Evolutionary conservation across 2,888 invertebrate genomes (phyloP).

Genomic region (Geophilus truncorum): DNA sequence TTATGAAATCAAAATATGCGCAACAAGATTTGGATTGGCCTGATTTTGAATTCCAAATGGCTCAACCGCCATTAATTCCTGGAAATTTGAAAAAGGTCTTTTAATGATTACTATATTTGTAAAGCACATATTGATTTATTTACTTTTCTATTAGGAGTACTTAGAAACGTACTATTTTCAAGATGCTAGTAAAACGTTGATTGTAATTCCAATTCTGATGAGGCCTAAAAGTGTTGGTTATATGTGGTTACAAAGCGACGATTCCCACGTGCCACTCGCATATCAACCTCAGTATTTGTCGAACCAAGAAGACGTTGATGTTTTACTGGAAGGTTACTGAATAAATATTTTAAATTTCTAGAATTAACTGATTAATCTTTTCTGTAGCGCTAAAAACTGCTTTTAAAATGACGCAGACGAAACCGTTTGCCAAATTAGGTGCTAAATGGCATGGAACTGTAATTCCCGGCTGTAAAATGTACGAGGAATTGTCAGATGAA

Average conservation of each 20-base stretch:
- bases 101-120: too few species aligned
- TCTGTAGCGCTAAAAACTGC: not conserved
- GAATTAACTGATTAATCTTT: not conserved
- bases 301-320: not conserved
- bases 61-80: not conserved
- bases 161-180: not conserved
- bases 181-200: not conserved
- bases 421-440: not conserved
- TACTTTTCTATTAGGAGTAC: not conserved
- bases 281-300: not conserved
- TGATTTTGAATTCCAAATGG: slow-evolving; percentile 19
- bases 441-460: not conserved
- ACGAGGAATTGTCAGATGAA: slow-evolving; percentile 30
- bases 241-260: not conserved
- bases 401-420: slow-evolving; percentile 9
- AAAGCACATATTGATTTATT: not conserved
- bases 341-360: too few species aligned
- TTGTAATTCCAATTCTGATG: not conserved
- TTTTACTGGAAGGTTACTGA: not conserved
- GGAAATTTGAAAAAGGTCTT: not conserved
- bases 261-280: not conserved
- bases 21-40: not conserved
- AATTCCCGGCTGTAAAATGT: slow-evolving; percentile 28
- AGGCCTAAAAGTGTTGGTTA: slow-evolving; percentile 15
- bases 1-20: slow-evolving; percentile 27